Percentiles rank a stretch among this genome's conserved stretches.
phyloP scores from a whole-genome alignment of 2,888 invertebrate genomes.

The Odontothrips loti region DNA sequence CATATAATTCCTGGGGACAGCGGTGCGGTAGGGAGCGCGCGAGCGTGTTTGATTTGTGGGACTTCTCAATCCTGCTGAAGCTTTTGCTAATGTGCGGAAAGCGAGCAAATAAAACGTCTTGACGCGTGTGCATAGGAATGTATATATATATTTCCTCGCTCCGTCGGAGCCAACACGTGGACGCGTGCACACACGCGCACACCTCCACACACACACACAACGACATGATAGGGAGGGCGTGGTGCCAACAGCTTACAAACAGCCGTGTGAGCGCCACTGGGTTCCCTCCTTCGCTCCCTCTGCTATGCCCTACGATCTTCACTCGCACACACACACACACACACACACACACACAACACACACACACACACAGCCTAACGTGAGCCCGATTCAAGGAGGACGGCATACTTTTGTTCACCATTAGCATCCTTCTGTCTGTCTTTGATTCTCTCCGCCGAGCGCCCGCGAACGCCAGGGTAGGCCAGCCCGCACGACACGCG shows the following conservation, averaged over 20 bases:
- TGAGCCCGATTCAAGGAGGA: too few species aligned
- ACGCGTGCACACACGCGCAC: not conserved
- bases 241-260: constrained; percentile 24
- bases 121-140: not conserved
- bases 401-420: too few species aligned
- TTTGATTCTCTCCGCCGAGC: too few species aligned
- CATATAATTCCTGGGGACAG: not conserved
- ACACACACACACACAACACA: too few species aligned
- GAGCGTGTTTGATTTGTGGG: not conserved
- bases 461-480: too few species aligned
- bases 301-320: not conserved
- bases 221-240: constrained; percentile 17
- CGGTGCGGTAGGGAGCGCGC: not conserved
- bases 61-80: constrained; percentile 12
- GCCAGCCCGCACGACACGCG: too few species aligned
- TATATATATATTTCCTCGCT: not conserved
- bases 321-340: too few species aligned
- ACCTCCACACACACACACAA: constrained; percentile 2
- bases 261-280: not conserved
- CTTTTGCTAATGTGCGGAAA: constrained; percentile 4
- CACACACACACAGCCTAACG: too few species aligned
- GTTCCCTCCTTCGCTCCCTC: not conserved
- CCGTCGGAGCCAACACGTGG: not conserved
- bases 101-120: constrained; percentile 17
- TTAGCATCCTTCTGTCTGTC: too few species aligned